A percentile compares a stretch with the other conserved stretches of the same genome.
These are phyloP conservation scores for Ischnus inquisitorius DNA, from an alignment of 2,888 invertebrate genomes.

Conservation along the genomic window DNA sequence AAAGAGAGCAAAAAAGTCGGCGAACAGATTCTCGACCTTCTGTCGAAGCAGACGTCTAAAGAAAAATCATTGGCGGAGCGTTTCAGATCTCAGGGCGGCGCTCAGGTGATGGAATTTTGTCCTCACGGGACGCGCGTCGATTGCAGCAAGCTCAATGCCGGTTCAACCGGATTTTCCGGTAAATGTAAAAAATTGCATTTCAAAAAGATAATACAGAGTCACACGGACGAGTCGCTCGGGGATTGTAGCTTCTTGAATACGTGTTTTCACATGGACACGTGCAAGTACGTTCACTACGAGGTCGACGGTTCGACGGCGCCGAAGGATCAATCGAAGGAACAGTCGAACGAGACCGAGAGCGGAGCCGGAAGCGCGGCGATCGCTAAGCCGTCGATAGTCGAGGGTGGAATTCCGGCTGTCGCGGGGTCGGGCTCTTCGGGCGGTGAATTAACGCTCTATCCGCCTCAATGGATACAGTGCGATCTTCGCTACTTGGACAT, in stretches of 20 bases:
- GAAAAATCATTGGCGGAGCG: constrained; percentile 97
- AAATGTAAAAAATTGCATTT: constrained; percentile 97
- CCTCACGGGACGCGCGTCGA: constrained; percentile 97
- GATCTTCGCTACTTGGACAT: constrained; percentile 96
- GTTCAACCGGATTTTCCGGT: constrained; percentile 84
- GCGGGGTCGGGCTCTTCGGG: constrained; percentile 83
- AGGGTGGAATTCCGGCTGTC: constrained; percentile 75
- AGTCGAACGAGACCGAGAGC: constrained; percentile 73
- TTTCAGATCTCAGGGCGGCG: constrained; percentile 97
- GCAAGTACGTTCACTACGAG: constrained; percentile 99
- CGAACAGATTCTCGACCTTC: constrained; percentile 96
- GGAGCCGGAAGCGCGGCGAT: constrained; percentile 47
- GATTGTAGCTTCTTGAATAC: constrained; percentile 99
- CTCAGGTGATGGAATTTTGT: constrained; percentile 98
- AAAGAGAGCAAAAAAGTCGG: constrained; percentile 98
- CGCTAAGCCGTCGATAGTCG: constrained; percentile 71
- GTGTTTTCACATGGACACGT: constrained; percentile 99
- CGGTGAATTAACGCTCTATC: constrained; percentile 90
- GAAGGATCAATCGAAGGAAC: constrained; percentile 78
- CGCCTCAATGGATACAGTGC: constrained; percentile 99
- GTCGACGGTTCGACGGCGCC: constrained; percentile 91
- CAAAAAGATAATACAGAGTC: constrained; percentile 97
- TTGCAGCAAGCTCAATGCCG: constrained; percentile 87
- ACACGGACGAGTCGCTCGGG: constrained; percentile 97
- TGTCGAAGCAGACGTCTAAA: constrained; percentile 98